Conservation (phyloP, 2,113 vertebrate genomes). For the Gymnarchus niloticus region DNA sequence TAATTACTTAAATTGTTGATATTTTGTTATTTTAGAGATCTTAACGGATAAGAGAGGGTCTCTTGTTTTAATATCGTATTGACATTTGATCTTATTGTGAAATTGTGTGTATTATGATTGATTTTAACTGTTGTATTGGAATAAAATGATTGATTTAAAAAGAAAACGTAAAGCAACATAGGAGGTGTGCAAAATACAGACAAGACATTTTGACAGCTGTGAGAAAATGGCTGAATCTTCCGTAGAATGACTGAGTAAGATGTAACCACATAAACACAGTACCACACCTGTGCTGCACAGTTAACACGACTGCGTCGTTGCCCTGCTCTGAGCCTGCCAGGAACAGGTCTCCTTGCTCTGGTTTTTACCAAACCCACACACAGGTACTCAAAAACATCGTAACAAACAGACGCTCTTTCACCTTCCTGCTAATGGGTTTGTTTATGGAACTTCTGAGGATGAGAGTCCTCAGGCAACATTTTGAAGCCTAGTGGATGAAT, state of each 20-base stretch:
- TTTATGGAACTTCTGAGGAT: not conserved
- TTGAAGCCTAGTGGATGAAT: not conserved
- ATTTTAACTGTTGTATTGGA: no score
- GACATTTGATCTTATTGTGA: no score
- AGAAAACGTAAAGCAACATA: no score
- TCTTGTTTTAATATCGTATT: no score
- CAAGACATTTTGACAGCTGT: not conserved
- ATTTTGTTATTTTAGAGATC: no score
- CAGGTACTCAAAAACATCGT: not conserved
- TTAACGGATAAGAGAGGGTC: no score
- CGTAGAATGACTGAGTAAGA: no score
- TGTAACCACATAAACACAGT: not conserved
- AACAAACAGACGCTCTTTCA: conserved; percentile 13
- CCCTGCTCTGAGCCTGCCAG: not conserved
- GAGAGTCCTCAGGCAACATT: conserved; percentile 20
- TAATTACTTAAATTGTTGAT: no score
- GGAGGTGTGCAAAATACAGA: not conserved
- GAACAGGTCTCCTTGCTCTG: not conserved
- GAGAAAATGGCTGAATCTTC: not conserved
- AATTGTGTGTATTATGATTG: no score
- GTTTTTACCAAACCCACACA: not conserved
- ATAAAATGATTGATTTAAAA: no score
- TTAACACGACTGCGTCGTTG: not conserved
- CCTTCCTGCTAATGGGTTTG: conserved; percentile 14
- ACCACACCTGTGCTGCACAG: not conserved